Base-by-base conservation (phyloP, 2,113 vertebrate genomes). In the Archilochus colubris region DNA sequence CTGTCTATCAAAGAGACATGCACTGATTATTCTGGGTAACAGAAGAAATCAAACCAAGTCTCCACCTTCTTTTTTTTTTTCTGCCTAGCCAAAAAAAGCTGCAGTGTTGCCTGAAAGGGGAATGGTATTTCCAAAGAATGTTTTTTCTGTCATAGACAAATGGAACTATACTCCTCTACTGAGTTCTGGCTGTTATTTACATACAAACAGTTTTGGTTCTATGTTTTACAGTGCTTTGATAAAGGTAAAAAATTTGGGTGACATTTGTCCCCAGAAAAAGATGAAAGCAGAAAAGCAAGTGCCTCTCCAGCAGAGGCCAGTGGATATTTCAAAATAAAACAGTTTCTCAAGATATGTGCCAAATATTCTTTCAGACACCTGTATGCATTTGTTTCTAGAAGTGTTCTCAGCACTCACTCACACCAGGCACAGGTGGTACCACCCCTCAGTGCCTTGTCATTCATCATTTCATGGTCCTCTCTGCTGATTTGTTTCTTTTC, bases 331-430 rank as follows among this genome's bases (percentile, higher is more conserved):
- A 73, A 69, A 95, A 70, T 40, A 78, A 57, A 92, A 21, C 15
- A n/a, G 24, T 16, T 31, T 58, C 36, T 44, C 12, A 68, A 73
- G 59, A 44, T 18, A 18, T 4, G 12, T 63, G 53, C 12, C 75
- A 86, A 62, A 58, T 38, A 6, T 19, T 80, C 4, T 82, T 76
- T 77, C 57, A 80, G 33, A 66, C 10, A 20, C 19, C 36, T 44
- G 3, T 14, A 33, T 1, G 50, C 38, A 5, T 28, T 20, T 75
- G 9, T 86, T 77, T 57, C 30, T 62, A 25, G 30, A 55, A 46
- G 25, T 5, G 0, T 10, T 62, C 17, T 31, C n/a, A 31, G 33
- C 38, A 33, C 12, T 54, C 0, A 1, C 80, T 53, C 0, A 0
- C 31, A 74, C 18, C n/a, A 73, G 75, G 33, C 44, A 59, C 55